phyloP scores from a whole-genome alignment of 2,113 vertebrate species.

The Vombatus ursinus region DNA sequence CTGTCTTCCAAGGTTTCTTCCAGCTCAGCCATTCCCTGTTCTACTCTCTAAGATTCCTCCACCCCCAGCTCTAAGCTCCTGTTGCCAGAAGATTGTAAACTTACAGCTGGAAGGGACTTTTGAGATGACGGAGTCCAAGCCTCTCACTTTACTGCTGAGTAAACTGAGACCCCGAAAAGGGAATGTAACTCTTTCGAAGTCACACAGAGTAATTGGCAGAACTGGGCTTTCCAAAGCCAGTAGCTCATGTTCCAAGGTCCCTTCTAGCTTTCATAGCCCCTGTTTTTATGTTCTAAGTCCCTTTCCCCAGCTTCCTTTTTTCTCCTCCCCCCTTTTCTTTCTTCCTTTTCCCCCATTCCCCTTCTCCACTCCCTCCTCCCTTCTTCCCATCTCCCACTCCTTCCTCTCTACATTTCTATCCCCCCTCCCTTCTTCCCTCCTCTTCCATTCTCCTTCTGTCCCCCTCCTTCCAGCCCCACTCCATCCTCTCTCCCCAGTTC shows the following conservation, averaged over 20 bases:
- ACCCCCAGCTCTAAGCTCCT: not conserved
- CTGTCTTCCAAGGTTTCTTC: too few relatives aligned
- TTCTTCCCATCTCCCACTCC: not conserved
- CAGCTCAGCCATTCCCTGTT: not conserved
- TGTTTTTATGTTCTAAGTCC: not conserved
- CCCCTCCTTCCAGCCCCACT: not conserved
- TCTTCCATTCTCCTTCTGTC: not conserved
- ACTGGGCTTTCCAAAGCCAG: not conserved
- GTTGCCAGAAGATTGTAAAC: not conserved
- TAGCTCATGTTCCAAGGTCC: not conserved
- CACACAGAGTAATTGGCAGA: not conserved
- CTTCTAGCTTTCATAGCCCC: not conserved
- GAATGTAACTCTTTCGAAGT: not conserved
- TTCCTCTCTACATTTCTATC: too few relatives aligned
- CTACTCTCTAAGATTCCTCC: not conserved
- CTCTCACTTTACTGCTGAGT: not conserved
- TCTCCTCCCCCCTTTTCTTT: not conserved
- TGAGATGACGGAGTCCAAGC: not conserved
- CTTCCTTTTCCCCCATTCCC: not conserved
- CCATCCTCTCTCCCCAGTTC: not conserved
- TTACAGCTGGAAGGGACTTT: not conserved
- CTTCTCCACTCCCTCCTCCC: not conserved
- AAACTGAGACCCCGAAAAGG: not conserved
- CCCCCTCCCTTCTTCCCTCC: not conserved
- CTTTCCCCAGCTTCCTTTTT: not conserved